Evolutionary conservation across 1,140 invertebrate species (phyloP).

Genomic region (Drosophila ironensis): DNA sequence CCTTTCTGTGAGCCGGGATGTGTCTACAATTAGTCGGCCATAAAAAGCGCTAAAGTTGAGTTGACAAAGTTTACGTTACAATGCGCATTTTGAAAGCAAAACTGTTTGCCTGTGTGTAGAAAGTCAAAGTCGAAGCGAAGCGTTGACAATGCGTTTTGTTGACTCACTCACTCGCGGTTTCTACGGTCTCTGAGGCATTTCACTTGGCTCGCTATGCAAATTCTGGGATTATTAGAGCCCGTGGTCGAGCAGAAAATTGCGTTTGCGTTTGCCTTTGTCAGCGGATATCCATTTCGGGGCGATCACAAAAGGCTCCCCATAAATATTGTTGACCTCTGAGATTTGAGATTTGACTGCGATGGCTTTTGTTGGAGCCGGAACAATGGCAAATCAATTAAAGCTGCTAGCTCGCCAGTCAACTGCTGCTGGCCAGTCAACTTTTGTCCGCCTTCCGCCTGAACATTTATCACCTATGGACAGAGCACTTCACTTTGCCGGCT

Average conservation of each 20-base stretch:
- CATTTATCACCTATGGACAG: constrained; percentile 37
- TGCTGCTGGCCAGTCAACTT: constrained; percentile 37
- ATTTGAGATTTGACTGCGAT: constrained; percentile 16
- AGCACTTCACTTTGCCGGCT: constrained; percentile 25
- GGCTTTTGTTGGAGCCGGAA: constrained; percentile 35
- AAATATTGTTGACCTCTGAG: constrained; percentile 31
- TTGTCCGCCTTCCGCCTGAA: constrained; percentile 33
- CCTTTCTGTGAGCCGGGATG: constrained; percentile 3
- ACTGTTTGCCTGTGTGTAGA: constrained; percentile 58
- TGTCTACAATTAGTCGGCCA: constrained; percentile 53
- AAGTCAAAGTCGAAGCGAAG: constrained; percentile 52
- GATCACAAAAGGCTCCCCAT: constrained; percentile 38
- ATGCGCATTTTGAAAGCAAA: constrained; percentile 59
- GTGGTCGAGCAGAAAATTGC: constrained; percentile 12
- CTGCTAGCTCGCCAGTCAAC: too few species aligned
- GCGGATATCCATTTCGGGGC: constrained; percentile 40
- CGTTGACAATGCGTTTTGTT: constrained; percentile 51
- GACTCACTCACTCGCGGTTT: constrained; percentile 58
- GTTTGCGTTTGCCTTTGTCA: constrained; percentile 7
- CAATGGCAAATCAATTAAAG: constrained; percentile 71
- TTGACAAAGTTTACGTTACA: constrained; percentile 56
- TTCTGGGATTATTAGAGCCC: constrained; percentile 13
- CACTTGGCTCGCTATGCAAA: constrained; percentile 60
- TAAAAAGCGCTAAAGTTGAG: constrained; percentile 37
- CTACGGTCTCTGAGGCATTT: constrained; percentile 33